Conservation (phyloP, 2,797 vertebrate species). For the Hippoglossus hippoglossus region DNA sequence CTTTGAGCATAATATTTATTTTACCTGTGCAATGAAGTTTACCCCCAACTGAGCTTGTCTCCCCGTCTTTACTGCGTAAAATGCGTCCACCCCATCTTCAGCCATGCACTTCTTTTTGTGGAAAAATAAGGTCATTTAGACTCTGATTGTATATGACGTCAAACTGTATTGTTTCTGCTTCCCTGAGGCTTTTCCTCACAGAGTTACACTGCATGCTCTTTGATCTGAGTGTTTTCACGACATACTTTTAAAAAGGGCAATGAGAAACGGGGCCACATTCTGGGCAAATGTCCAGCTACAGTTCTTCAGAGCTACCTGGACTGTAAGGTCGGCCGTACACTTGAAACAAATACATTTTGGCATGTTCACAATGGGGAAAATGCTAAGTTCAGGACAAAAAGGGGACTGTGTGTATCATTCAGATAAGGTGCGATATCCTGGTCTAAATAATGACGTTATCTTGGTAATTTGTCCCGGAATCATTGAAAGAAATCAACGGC, state of each 20-base stretch:
- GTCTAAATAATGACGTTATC: neutral
- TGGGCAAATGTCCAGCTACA: constrained; percentile 42
- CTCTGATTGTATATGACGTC: constrained; percentile 7
- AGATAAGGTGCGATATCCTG: neutral
- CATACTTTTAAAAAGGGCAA: constrained; percentile 45
- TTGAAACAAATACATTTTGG: constrained; percentile 41
- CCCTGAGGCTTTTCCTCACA: constrained; percentile 4
- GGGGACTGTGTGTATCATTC: neutral
- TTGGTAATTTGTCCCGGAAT: neutral
- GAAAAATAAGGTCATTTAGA: constrained; percentile 25
- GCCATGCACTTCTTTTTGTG: neutral
- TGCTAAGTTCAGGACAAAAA: constrained; percentile 11
- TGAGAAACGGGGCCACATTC: constrained; percentile 27
- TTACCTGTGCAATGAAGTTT: too few species aligned
- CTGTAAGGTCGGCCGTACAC: neutral
- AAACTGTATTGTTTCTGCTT: neutral
- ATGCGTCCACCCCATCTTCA: too few species aligned
- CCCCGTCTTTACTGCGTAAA: neutral
- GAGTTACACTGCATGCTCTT: neutral
- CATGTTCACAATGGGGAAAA: constrained; percentile 3
- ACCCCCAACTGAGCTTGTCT: neutral
- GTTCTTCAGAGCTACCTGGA: constrained; percentile 43
- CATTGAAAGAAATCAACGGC: neutral
- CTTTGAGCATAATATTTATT: too few species aligned
- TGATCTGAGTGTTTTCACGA: constrained; percentile 31